A percentile compares a stretch with the other conserved stretches of the same genome.
Conservation (phyloP, 2,888 invertebrate genomes). For the Drosophila infuscata region DNA sequence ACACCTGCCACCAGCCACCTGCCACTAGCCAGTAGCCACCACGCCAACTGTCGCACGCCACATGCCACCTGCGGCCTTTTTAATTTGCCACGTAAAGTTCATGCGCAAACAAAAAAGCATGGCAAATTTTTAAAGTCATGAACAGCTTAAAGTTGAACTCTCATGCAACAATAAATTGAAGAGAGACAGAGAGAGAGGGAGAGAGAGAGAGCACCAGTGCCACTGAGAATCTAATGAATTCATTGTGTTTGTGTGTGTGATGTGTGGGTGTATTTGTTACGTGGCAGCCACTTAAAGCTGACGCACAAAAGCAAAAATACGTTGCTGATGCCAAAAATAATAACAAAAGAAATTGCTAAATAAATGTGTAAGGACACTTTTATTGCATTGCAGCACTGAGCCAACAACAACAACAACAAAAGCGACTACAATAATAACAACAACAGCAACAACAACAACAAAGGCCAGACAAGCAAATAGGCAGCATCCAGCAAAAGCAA, state of each 20-base stretch:
- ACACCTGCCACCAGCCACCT: conserved; percentile 53
- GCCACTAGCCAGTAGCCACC: conserved; percentile 4
- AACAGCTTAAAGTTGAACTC: conserved; percentile 52
- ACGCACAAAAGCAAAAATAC: conserved; percentile 55
- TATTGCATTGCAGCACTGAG: conserved; percentile 67
- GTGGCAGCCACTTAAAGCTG: conserved; percentile 67
- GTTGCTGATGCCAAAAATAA: conserved; percentile 70
- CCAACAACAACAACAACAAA: conserved; percentile 27
- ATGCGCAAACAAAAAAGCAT: conserved; percentile 67
- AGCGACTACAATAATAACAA: conserved; percentile 21
- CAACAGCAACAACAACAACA: conserved; percentile 40
- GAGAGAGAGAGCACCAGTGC: conserved; percentile 6
- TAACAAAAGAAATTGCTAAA: conserved; percentile 80
- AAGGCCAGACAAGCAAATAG: conserved; percentile 68
- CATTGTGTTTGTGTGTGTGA: conserved; percentile 33
- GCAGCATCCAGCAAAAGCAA: conserved; percentile 60
- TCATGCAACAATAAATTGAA: not conserved
- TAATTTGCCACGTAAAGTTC: conserved; percentile 80
- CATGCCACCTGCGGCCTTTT: conserved; percentile 78
- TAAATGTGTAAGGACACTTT: conserved; percentile 82
- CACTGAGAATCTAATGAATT: conserved; percentile 57
- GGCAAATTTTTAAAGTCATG: conserved; percentile 66
- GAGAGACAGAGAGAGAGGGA: too few species aligned
- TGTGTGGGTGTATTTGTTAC: conserved; percentile 26
- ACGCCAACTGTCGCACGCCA: conserved; percentile 42